Conservation (phyloP, 2,797 vertebrate genomes). For the Pangasius krempfi region DNA sequence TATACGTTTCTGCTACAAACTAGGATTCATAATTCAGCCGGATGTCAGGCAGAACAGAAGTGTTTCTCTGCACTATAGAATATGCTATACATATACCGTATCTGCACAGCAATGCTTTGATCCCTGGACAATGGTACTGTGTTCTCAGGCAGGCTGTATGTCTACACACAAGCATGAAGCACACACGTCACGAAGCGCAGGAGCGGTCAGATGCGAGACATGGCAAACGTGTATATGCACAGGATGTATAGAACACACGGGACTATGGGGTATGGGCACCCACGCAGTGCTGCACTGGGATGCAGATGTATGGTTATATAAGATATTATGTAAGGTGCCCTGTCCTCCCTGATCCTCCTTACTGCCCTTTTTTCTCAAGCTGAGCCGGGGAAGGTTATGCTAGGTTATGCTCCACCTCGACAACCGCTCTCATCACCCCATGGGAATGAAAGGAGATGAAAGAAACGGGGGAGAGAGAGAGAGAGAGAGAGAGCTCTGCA, state of each 20-base stretch:
- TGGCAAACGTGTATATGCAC: not conserved
- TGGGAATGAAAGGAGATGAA: slow-evolving; percentile 33
- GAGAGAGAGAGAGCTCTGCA: not conserved
- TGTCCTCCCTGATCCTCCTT: slow-evolving; percentile 64
- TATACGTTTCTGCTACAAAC: slow-evolving; percentile 19
- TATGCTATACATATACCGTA: not conserved
- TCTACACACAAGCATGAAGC: slow-evolving; percentile 55
- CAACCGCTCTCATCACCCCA: slow-evolving; percentile 44
- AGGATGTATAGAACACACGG: slow-evolving; percentile 39
- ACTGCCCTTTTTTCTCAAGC: slow-evolving; percentile 63
- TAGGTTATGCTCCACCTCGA: slow-evolving; percentile 62
- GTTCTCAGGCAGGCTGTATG: slow-evolving; percentile 2
- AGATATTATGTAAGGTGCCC: slow-evolving; percentile 75
- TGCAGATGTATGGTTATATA: slow-evolving; percentile 80
- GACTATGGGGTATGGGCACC: slow-evolving; percentile 63
- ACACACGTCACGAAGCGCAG: slow-evolving; percentile 40
- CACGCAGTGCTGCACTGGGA: slow-evolving; percentile 71
- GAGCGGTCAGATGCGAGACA: not conserved
- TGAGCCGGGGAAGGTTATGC: slow-evolving; percentile 61
- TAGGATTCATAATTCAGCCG: slow-evolving; percentile 26
- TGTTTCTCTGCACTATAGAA: not conserved
- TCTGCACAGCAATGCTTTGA: not conserved
- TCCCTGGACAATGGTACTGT: not conserved
- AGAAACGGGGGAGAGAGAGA: slow-evolving; percentile 10
- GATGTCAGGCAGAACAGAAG: not conserved